These are phyloP conservation scores for Dendrophyllia cribrosa DNA, from an alignment of 64 coral and sea anemone species.

Conservation along the genomic window DNA sequence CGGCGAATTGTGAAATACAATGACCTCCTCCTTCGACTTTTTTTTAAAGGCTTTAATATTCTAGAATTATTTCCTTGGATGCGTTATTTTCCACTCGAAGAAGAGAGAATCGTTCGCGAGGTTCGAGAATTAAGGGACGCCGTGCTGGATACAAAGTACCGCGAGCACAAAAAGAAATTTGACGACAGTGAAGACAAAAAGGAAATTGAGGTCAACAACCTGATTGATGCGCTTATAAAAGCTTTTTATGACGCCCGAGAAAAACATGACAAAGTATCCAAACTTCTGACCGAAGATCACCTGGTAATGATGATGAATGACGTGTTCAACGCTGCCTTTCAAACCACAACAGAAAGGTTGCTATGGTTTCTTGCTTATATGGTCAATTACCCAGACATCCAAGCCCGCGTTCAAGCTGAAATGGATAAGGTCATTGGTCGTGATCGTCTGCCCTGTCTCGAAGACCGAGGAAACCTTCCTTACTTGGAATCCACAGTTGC, in stretches of 20 bases:
- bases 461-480: conserved; percentile 50
- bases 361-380: conserved; percentile 69
- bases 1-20: conserved; percentile 69
- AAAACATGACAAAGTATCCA: conserved; percentile 25
- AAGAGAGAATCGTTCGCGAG: conserved; percentile 24
- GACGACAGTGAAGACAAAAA: neutral
- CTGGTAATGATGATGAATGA: conserved; percentile 70
- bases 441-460: conserved; percentile 42
- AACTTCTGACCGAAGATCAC: conserved; percentile 65
- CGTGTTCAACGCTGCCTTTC: conserved; percentile 70
- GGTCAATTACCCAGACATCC: conserved; percentile 76
- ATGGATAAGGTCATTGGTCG: conserved; percentile 65
- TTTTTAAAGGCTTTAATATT: conserved; percentile 43
- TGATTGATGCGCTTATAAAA: conserved; percentile 75
- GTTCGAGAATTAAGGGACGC: conserved; percentile 26
- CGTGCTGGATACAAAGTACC: conserved; percentile 45
- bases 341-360: conserved; percentile 58
- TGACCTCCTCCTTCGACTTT: conserved; percentile 31
- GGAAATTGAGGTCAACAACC: conserved; percentile 37
- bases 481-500: conserved; percentile 66
- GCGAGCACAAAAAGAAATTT: conserved; percentile 63
- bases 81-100: conserved; percentile 42
- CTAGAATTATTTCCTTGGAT: conserved; percentile 74
- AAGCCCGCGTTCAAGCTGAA: conserved; percentile 60
- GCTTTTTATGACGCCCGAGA: conserved; percentile 21